Percentiles rank a stretch among this genome's conserved stretches.
These are phyloP conservation scores for Oxytorus armatus DNA, from an alignment of 2,888 invertebrate species.

Conservation along the genomic window DNA sequence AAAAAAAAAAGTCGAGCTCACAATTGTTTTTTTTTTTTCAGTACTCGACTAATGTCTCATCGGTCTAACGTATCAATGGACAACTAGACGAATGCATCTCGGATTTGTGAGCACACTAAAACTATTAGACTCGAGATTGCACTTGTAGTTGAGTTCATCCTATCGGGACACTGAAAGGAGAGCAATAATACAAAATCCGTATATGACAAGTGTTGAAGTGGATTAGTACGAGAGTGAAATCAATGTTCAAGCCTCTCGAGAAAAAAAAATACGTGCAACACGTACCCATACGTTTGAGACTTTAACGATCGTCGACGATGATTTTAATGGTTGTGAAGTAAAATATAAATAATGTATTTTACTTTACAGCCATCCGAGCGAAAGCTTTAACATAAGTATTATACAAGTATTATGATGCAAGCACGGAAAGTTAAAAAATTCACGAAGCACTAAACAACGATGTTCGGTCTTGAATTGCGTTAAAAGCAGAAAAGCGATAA, in stretches of 20 bases:
- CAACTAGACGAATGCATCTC: neutral
- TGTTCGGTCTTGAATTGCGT: neutral
- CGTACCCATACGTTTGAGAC: neutral
- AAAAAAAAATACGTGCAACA: neutral
- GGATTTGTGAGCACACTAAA: neutral
- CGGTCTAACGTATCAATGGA: constrained; percentile 10
- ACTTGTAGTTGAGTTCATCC: neutral
- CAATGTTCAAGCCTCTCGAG: constrained; percentile 23
- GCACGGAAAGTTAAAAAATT: constrained; percentile 22
- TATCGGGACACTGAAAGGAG: neutral
- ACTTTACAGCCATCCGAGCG: too few relatives aligned
- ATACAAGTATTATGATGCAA: neutral
- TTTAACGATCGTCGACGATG: neutral
- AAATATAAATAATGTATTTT: too few relatives aligned
- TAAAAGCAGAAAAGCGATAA: neutral
- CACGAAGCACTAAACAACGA: neutral
- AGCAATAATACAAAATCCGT: neutral
- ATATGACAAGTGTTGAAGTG: neutral
- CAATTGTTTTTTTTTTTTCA: neutral
- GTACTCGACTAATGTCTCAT: constrained; percentile 14
- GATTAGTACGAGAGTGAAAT: constrained; percentile 22
- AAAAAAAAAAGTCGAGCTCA: neutral
- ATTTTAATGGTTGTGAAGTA: constrained; percentile 4
- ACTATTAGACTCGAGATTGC: constrained; percentile 7
- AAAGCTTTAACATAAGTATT: too few relatives aligned